phyloP scores from a whole-genome alignment of 2,797 vertebrate species.

The Rhabdophis nuchalis region DNA sequence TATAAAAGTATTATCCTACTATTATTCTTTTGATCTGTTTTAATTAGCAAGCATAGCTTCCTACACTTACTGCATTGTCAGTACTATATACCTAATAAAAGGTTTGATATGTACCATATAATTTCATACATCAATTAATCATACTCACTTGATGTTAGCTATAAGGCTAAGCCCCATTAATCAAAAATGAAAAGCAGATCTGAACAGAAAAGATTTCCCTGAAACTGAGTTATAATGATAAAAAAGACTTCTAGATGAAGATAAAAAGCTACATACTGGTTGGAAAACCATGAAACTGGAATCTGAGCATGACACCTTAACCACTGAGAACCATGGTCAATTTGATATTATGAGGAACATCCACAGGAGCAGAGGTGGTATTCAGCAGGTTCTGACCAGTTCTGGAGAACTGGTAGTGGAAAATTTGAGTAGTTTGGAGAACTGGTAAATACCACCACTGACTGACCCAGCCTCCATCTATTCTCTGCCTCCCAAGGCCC shows the following conservation, averaged over 20 bases:
- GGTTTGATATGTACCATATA: background rate
- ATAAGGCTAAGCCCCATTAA: background rate
- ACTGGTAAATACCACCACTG: too few relatives aligned
- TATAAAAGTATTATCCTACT: background rate
- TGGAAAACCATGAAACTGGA: background rate
- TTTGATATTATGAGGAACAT: background rate
- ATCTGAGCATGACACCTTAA: background rate
- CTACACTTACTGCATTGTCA: background rate
- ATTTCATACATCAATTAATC: background rate
- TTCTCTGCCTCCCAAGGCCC: too few relatives aligned
- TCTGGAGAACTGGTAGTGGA: too few relatives aligned
- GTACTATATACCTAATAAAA: background rate
- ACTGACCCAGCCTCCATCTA: too few relatives aligned
- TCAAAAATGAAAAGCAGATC: background rate
- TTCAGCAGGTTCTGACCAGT: too few relatives aligned
- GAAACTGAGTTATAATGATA: background rate
- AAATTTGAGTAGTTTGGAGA: too few relatives aligned
- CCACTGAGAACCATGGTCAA: background rate
- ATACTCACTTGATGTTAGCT: background rate
- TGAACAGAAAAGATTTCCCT: background rate
- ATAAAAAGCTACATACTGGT: background rate
- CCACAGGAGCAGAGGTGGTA: background rate
- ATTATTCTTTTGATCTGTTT: background rate
- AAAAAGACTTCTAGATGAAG: background rate
- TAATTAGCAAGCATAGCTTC: background rate